These are phyloP conservation scores for Coenonympha arcania DNA, from an alignment of 2,888 invertebrate species.

Conservation along the genomic window DNA sequence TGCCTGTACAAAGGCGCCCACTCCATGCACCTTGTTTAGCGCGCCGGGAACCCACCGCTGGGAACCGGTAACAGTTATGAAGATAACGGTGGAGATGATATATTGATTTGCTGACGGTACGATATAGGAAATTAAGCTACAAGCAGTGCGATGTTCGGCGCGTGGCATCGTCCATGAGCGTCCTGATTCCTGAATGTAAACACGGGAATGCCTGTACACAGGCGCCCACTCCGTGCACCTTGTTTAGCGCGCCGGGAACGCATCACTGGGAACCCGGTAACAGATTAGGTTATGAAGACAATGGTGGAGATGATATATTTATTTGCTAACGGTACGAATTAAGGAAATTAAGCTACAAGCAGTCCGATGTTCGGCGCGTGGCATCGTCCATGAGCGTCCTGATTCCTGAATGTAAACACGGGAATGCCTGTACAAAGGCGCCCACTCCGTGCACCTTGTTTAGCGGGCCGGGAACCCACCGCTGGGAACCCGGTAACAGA, in stretches of 20 bases:
- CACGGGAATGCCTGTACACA: constrained; percentile 26
- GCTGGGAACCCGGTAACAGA: constrained; percentile 24
- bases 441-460: constrained; percentile 29
- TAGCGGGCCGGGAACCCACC: too few species aligned
- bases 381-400: constrained; percentile 44
- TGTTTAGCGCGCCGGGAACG: too few species aligned
- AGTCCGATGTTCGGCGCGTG: constrained; percentile 42
- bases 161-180: constrained; percentile 47
- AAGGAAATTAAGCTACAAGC: constrained; percentile 41
- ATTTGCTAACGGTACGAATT: constrained; percentile 35
- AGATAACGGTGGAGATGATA: constrained; percentile 18
- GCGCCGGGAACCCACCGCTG: too few species aligned
- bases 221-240: constrained; percentile 30
- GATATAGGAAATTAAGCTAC: constrained; percentile 40
- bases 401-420: constrained; percentile 30
- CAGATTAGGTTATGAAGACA: constrained; percentile 25
- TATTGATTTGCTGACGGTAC: constrained; percentile 35
- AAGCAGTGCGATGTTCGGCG: constrained; percentile 38
- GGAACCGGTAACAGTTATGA: constrained; percentile 22
- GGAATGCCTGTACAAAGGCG: constrained; percentile 27
- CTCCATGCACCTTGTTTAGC: constrained; percentile 27
- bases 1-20: constrained; percentile 29
- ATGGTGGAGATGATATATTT: constrained; percentile 7
- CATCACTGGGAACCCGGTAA: constrained; percentile 21
- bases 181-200: constrained; percentile 31